Evolutionary conservation across 2,113 vertebrate species (phyloP).

Genomic region (Lipophrys pholis): DNA sequence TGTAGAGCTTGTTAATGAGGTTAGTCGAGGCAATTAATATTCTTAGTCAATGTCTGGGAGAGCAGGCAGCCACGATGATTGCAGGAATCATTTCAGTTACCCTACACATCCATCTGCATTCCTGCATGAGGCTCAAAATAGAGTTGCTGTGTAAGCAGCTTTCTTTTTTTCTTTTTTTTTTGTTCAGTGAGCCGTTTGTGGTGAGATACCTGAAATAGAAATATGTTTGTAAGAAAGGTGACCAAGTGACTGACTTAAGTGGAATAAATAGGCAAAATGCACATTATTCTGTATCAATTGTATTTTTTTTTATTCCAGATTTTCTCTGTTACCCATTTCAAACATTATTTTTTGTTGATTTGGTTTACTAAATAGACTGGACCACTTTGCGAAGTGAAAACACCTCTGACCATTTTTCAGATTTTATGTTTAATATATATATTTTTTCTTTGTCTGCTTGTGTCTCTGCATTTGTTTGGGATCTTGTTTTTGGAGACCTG

Average conservation of each 20-base stretch:
- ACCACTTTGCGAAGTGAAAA: neutral
- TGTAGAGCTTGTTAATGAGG: constrained; percentile 27
- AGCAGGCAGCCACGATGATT: constrained; percentile 22
- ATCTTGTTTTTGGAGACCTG: constrained; percentile 73
- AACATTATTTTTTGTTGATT: neutral
- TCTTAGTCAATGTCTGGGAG: constrained; percentile 32
- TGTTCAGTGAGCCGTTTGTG: constrained; percentile 62
- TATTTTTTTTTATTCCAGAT: neutral
- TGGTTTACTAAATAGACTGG: neutral
- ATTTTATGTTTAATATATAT: neutral
- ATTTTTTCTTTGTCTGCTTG: constrained; percentile 9
- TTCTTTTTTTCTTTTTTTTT: constrained; percentile 41
- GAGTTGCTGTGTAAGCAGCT: constrained; percentile 60
- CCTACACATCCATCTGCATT: constrained; percentile 55
- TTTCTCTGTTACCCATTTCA: neutral
- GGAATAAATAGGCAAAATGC: neutral
- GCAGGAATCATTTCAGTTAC: constrained; percentile 52
- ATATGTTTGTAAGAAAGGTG: constrained; percentile 33
- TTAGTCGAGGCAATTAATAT: constrained; percentile 31
- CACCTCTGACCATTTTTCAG: neutral
- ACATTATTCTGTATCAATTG: neutral
- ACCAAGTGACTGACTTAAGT: constrained; percentile 8
- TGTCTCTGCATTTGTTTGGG: constrained; percentile 20
- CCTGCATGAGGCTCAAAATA: constrained; percentile 62
- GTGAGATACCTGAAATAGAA: constrained; percentile 39